Evolutionary conservation across 1,140 invertebrate genomes (phyloP).

Genomic region (Drosophila micromelanica): DNA sequence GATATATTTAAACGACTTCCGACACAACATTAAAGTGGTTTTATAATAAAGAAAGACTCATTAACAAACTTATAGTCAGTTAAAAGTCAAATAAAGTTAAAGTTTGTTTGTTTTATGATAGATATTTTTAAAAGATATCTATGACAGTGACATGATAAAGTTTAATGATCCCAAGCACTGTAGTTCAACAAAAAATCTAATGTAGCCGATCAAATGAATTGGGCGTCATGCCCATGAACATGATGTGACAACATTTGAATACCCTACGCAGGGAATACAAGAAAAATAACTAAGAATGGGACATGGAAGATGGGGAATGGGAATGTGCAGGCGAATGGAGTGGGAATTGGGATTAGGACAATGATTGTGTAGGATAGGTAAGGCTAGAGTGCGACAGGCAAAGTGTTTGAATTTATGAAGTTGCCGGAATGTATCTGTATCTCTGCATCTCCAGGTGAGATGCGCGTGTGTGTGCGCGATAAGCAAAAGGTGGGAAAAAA

Average conservation of each 20-base stretch:
- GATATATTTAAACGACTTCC: too few species aligned
- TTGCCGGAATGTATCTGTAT: conserved; percentile 48
- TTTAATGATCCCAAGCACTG: neutral
- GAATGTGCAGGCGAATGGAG: conserved; percentile 17
- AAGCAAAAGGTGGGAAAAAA: conserved; percentile 53
- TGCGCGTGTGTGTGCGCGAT: conserved; percentile 24
- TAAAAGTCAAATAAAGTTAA: conserved; percentile 2
- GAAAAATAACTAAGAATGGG: neutral
- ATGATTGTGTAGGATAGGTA: conserved; percentile 33
- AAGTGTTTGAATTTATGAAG: conserved; percentile 62
- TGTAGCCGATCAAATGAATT: neutral
- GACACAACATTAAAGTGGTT: too few species aligned
- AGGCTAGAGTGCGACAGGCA: conserved; percentile 1
- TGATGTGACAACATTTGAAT: conserved; percentile 27
- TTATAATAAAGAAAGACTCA: neutral
- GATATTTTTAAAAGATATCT: neutral
- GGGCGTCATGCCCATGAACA: neutral
- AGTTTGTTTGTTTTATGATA: conserved; percentile 7
- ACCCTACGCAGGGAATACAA: conserved; percentile 10
- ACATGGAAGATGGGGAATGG: neutral
- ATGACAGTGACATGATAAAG: neutral
- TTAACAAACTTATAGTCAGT: neutral
- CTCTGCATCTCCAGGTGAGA: conserved; percentile 27
- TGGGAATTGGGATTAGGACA: conserved; percentile 48
- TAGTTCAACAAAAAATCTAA: too few species aligned